phyloP scores from a whole-genome alignment of 2,888 invertebrate species.

The Drosophila incognita region DNA sequence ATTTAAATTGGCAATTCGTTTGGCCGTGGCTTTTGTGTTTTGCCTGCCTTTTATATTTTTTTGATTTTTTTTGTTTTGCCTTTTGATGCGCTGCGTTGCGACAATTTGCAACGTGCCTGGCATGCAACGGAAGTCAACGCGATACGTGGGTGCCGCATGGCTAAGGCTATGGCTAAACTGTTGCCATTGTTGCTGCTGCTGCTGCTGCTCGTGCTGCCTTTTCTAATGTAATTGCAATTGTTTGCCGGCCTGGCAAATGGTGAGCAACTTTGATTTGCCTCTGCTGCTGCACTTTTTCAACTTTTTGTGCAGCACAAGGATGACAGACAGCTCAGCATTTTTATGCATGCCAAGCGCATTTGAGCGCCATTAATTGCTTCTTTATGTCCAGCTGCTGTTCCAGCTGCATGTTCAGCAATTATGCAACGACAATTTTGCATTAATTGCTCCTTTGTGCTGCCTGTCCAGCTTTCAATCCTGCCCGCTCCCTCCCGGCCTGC shows the following conservation, averaged over 20 bases:
- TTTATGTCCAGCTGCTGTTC: conserved; percentile 66
- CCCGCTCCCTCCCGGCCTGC: conserved; percentile 26
- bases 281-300: conserved; percentile 43
- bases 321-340: conserved; percentile 62
- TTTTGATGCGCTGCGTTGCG: conserved; percentile 63
- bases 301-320: conserved; percentile 17
- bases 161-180: conserved; percentile 46
- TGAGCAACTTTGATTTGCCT: conserved; percentile 59
- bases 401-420: conserved; percentile 80
- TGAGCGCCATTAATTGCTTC: conserved; percentile 80
- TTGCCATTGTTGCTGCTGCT: conserved; percentile 38
- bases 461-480: conserved; percentile 10
- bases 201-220: conserved; percentile 39
- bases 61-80: not conserved
- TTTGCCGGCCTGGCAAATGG: conserved; percentile 64
- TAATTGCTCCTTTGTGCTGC: conserved; percentile 81
- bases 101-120: conserved; percentile 78
- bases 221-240: conserved; percentile 80
- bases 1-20: conserved; percentile 79
- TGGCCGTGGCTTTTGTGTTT: conserved; percentile 67
- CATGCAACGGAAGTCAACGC: conserved; percentile 75
- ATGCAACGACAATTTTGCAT: conserved; percentile 80
- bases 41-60: not conserved
- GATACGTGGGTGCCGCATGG: conserved; percentile 67
- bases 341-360: conserved; percentile 83